Conservation (phyloP, 2,888 invertebrate species). For the Achlya flavicornis region DNA sequence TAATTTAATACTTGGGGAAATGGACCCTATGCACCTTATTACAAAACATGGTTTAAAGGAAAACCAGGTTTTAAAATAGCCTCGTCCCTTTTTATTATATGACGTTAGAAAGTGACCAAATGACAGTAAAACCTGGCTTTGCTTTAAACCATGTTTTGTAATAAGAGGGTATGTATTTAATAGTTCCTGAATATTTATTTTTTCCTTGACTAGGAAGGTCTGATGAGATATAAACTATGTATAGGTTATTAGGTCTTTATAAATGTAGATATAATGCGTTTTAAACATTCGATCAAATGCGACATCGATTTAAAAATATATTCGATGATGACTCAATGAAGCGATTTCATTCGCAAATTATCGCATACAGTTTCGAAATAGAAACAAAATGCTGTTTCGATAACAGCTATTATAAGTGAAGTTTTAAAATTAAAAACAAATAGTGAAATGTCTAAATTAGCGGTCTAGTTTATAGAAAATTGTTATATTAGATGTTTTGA, state of each 20-base stretch:
- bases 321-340: not conserved
- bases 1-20: not conserved
- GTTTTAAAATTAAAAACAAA: slow-evolving; percentile 8
- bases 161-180: too few relatives aligned
- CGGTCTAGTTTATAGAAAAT: slow-evolving; percentile 55
- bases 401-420: not conserved
- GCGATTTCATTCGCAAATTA: not conserved
- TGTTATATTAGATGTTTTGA: slow-evolving; percentile 69
- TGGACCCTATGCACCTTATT: too few relatives aligned
- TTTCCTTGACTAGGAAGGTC: slow-evolving; percentile 2
- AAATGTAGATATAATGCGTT: not conserved
- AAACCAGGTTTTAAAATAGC: too few relatives aligned
- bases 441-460: slow-evolving; percentile 39
- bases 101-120: too few relatives aligned
- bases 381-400: not conserved
- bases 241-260: not conserved
- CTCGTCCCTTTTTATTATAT: too few relatives aligned
- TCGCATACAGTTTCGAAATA: not conserved
- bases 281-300: not conserved
- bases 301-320: not conserved
- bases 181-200: not conserved
- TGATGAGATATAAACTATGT: not conserved
- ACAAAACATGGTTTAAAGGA: too few relatives aligned
- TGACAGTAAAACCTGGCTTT: too few relatives aligned
- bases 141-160: too few relatives aligned